Base-by-base conservation (phyloP, 2,888 invertebrate genomes). In the Drosophila greeni region DNA sequence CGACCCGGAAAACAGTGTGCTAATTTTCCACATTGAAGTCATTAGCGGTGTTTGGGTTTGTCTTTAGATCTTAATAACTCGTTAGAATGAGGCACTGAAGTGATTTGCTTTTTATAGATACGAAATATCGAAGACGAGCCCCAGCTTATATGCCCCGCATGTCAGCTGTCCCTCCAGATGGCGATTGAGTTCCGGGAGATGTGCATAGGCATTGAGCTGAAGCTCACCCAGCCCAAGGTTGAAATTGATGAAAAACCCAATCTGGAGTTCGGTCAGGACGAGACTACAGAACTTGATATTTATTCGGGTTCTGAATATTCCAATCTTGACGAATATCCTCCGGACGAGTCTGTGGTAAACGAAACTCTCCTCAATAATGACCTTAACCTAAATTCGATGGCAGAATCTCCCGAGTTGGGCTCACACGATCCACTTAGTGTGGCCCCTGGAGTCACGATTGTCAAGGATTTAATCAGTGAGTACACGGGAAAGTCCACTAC, bases 11-110 rank as follows among this genome's bases (percentile, higher is more conserved):
- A 83, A 83, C 36, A 75, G 59, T 3, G 75, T 77, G 0, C 57
- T 81, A 60, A 43, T 77, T 1, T 74, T 59, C 42, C 76, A 83
- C 37, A 83, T 77, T 9, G 76, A 83, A 74, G 76, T 83, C 11
- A 80, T 77, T 6, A 80, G 83, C 14, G 83, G 83, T 2, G 74
- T 76, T 26, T 76, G 80, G 83, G 81, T 80, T 9, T 18, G 66
- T 59, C 3, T 3, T 3, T 20, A 1, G 3, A 11, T n/a, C 2
- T 9, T 6, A 11, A 6, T 1, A 31, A 8, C 8, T 7, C 11
- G 23, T n/a, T 14, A 18, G 0, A 31, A 7, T 1, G 7, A 1
- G 8, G 9, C 2, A 12, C 0, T 18, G 14, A 20, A 11, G 18
- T 37, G 24, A 5, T 9, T 24, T 5, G 34, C 2, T 11, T 45